A percentile compares a stretch with the other conserved stretches of the same genome.
Conservation (phyloP, 2,888 invertebrate species). For the Zelleria hepariella region DNA sequence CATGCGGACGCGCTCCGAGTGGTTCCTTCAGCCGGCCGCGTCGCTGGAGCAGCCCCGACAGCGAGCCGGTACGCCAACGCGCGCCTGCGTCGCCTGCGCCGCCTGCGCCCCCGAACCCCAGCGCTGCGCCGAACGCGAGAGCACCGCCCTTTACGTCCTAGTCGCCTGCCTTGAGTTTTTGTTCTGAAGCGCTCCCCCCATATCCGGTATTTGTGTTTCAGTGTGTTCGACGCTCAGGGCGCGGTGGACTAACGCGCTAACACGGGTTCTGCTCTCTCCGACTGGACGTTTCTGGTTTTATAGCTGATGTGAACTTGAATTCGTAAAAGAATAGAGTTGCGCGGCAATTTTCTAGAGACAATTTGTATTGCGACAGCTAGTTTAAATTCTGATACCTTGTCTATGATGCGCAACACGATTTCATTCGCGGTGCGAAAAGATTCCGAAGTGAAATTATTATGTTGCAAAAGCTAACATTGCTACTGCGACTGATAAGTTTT, state of each 20-base stretch:
- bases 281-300: not conserved
- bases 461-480: no score
- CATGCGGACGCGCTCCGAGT: slow-evolving; percentile 97
- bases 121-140: slow-evolving; percentile 31
- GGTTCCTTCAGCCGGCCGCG: slow-evolving; percentile 88
- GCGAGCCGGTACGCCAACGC: slow-evolving; percentile 58
- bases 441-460: no score
- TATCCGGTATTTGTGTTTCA: slow-evolving; percentile 53
- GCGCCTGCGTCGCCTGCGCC: slow-evolving; percentile 39
- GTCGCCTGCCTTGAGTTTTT: slow-evolving; percentile 72
- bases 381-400: no score
- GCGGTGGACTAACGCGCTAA: slow-evolving; percentile 46
- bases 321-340: no score
- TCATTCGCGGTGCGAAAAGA: no score
- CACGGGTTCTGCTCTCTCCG: slow-evolving; percentile 21
- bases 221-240: slow-evolving; percentile 54
- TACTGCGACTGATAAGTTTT: no score
- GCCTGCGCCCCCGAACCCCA: slow-evolving; percentile 15
- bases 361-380: no score
- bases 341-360: no score
- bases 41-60: slow-evolving; percentile 58
- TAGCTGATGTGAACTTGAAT: not conserved
- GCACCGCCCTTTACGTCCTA: slow-evolving; percentile 65
- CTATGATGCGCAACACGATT: no score
- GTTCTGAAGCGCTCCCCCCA: slow-evolving; percentile 48